A percentile compares a stretch with the other conserved stretches of the same genome.
Conservation (phyloP, 2,113 vertebrate genomes). For the Rutilus rutilus region DNA sequence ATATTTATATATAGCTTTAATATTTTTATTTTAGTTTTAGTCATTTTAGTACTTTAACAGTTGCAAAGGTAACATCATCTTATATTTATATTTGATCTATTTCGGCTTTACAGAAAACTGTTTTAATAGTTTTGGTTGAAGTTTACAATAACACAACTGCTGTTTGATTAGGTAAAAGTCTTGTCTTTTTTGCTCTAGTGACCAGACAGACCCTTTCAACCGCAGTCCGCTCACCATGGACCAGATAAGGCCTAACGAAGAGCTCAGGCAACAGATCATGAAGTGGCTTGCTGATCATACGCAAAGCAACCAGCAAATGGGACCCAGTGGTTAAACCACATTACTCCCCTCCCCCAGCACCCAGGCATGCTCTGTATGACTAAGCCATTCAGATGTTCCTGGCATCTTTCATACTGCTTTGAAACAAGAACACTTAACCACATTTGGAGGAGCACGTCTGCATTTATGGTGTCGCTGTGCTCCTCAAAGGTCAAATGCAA, state of each 20-base stretch:
- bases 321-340: constrained; percentile 72
- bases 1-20: background rate
- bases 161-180: background rate
- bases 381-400: constrained; percentile 40
- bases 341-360: constrained; percentile 32
- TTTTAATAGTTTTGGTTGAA: background rate
- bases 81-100: background rate
- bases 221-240: constrained; percentile 99
- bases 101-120: background rate
- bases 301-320: constrained; percentile 83
- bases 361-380: constrained; percentile 38
- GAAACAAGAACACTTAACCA: constrained; percentile 22
- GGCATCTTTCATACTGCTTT: constrained; percentile 2
- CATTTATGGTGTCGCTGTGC: constrained; percentile 15
- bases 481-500: constrained; percentile 29
- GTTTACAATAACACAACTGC: background rate
- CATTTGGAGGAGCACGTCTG: constrained; percentile 28
- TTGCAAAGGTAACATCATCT: too few species aligned
- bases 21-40: background rate
- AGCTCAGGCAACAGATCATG: constrained; percentile 93
- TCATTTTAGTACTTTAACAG: background rate
- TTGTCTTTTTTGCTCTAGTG: constrained; percentile 74
- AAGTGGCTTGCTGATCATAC: constrained; percentile 92
- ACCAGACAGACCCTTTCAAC: constrained; percentile 99
- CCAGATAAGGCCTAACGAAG: constrained; percentile 97